A percentile compares a stretch with the other conserved stretches of the same genome.
Conservation (phyloP, 2,113 vertebrate genomes). For the Neolamprologus variostigma region DNA sequence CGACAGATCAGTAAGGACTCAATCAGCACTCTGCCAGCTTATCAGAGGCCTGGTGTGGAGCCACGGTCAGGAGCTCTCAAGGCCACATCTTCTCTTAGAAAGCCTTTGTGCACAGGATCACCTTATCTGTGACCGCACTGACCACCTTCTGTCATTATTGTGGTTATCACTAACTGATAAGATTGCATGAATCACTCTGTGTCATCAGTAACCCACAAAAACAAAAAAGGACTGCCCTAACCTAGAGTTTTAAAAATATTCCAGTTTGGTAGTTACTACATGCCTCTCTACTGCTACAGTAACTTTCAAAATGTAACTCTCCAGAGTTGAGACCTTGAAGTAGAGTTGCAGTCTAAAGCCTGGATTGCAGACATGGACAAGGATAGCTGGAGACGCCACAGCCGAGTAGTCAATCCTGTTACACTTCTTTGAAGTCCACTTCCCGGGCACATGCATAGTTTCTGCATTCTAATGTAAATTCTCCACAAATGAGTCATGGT, state of each 20-base stretch:
- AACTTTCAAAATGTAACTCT: not conserved
- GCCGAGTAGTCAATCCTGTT: not conserved
- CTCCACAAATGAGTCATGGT: not conserved
- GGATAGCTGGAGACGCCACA: not conserved
- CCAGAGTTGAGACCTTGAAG: not conserved
- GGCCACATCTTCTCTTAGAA: constrained; percentile 5
- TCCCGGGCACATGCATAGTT: accelerated
- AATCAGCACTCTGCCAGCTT: constrained; percentile 28
- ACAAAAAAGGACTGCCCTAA: not conserved
- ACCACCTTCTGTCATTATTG: not conserved
- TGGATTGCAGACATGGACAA: not conserved
- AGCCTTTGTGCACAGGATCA: not conserved
- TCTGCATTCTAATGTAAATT: not conserved
- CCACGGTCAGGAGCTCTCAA: not conserved
- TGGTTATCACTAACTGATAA: not conserved
- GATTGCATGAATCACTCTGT: not conserved
- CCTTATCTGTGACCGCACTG: not conserved
- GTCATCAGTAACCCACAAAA: not conserved
- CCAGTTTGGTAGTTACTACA: not conserved
- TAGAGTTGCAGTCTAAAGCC: not conserved
- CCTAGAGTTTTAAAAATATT: not conserved
- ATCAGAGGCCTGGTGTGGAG: constrained; percentile 22
- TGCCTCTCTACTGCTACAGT: not conserved
- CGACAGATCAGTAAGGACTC: constrained; percentile 12
- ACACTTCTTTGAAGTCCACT: not conserved